Base-by-base conservation (phyloP, 2,888 invertebrate genomes). In the Netelia virgata region DNA sequence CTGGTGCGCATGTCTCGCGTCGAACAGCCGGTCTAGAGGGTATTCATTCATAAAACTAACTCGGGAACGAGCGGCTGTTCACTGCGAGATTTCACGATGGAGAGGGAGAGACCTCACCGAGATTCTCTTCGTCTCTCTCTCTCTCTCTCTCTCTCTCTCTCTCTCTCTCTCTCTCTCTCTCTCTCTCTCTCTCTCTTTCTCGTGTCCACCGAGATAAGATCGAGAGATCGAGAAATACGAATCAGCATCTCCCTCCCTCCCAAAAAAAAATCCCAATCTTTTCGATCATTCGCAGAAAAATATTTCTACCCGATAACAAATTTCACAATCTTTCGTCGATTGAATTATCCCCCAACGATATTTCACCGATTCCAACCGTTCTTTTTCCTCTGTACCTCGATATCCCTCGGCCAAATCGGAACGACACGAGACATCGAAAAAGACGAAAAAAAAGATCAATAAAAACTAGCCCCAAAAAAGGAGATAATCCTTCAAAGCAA, bases 31-130 rank as follows among this genome's bases (percentile, higher is more conserved):
- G 88, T 55, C 86, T 86, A 87, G 93, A 94, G 93, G 90, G 93
- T 94, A 94, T 94, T 94, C 94, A 94, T 95, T 95, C 95, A 95
- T 94, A 94, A 94, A 91, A 91, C 89, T 88, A 88, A 90, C 85
- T 88, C 87, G 77, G 87, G 86, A 89, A 89, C 82, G 90, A 90
- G 88, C 76, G 77, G 87, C 87, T 88, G 69, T 74, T 63, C 76
- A 80, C 80, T 64, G 81, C 87, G 77, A 84, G 85, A 82, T 63
- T 66, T 57, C 83, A 83, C 74, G 82, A 79, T 79, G 83, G 82
- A 18, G 36, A 53, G 69, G 83, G 72, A 85, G 72, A 85, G 83
- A 82, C 82, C 76, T 82, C 75, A 83, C 78, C 82, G 78, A 85
- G 86, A 70, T 76, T 83, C 80, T 85, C 69, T 73, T 57, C 16